Conservation (phyloP, 2,888 invertebrate species). For the Celastrina argiolus region DNA sequence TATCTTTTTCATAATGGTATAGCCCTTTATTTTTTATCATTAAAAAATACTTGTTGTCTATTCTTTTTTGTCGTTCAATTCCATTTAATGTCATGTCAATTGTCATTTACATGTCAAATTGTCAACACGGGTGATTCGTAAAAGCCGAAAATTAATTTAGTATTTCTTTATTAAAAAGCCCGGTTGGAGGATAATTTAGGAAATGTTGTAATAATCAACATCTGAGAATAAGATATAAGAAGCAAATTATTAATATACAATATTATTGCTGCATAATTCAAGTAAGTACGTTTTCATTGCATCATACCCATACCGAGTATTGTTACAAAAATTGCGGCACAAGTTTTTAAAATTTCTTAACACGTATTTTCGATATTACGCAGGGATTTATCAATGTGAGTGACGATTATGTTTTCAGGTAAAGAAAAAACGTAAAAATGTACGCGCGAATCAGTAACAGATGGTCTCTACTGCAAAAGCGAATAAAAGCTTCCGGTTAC, state of each 20-base stretch:
- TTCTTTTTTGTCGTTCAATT: not conserved
- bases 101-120: not conserved
- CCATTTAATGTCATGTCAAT: not conserved
- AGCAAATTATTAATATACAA: not conserved
- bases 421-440: constrained; percentile 47
- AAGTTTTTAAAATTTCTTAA: constrained; percentile 25
- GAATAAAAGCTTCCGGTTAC: constrained; percentile 36
- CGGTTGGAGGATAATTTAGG: not conserved
- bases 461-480: constrained; percentile 43
- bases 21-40: too few relatives aligned
- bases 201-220: not conserved
- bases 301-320: constrained; percentile 46
- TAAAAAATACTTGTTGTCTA: too few relatives aligned
- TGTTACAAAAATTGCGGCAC: constrained; percentile 36
- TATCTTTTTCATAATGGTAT: too few relatives aligned
- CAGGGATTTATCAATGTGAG: constrained; percentile 40
- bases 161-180: not conserved
- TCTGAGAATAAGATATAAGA: not conserved
- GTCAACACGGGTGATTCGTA: not conserved
- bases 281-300: constrained; percentile 42
- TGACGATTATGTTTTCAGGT: constrained; percentile 60
- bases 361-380: not conserved
- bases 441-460: constrained; percentile 60
- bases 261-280: constrained; percentile 14
- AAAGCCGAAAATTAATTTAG: not conserved